phyloP scores from a whole-genome alignment of 2,113 vertebrate genomes.

The Hippocampus guttulatus region DNA sequence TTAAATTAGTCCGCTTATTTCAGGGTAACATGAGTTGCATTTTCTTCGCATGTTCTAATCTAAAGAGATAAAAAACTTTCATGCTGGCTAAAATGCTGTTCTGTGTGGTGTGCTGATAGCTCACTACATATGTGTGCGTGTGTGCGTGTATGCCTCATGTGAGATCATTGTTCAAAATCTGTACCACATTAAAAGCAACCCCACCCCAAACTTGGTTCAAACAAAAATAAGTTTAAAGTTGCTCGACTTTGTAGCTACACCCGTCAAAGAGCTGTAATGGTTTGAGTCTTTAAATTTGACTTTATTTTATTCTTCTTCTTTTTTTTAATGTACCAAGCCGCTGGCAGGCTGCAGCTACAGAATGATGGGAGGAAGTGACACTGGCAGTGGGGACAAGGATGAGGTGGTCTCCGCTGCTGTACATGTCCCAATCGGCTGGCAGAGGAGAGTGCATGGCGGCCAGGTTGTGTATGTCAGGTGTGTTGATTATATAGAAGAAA shows the following conservation, averaged over 20 bases:
- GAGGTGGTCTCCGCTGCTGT: slow-evolving; percentile 71
- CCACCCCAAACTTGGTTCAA: not conserved
- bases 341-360: slow-evolving; percentile 78
- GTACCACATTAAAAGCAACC: too few species aligned
- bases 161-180: too few species aligned
- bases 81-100: not conserved
- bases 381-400: slow-evolving; percentile 81
- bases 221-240: not conserved
- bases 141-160: too few species aligned
- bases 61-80: too few species aligned
- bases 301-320: not conserved
- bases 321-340: slow-evolving; percentile 61
- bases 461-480: slow-evolving; percentile 84
- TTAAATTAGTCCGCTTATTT: not conserved
- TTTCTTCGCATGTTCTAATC: too few species aligned
- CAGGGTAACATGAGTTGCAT: too few species aligned
- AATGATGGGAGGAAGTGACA: slow-evolving; percentile 92
- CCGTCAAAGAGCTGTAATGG: not conserved
- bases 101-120: not conserved
- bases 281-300: too few species aligned
- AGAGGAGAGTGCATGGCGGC: slow-evolving; percentile 79
- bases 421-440: slow-evolving; percentile 85
- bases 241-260: not conserved
- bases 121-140: too few species aligned
- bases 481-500: not conserved